Percentiles rank a stretch among this genome's conserved stretches.
phyloP scores from a whole-genome alignment of 2,888 invertebrate genomes.

The Hemicrepidius hirtus region DNA sequence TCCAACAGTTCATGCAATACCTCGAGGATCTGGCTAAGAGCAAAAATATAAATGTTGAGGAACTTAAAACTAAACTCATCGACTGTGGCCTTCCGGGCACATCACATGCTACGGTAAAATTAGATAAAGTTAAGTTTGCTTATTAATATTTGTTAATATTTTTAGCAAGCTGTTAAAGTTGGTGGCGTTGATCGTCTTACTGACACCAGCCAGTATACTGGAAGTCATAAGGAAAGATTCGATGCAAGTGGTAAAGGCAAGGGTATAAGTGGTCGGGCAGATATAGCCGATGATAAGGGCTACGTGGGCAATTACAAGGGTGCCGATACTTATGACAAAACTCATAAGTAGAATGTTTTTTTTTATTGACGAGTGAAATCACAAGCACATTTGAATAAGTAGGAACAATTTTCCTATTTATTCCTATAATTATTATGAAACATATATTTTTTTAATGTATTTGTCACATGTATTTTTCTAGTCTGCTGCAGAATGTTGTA shows the following conservation, averaged over 20 bases:
- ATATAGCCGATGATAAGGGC: slow-evolving; percentile 82
- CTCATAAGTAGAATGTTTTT: slow-evolving; percentile 68
- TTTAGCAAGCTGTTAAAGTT: slow-evolving; percentile 71
- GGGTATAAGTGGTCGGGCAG: slow-evolving; percentile 88
- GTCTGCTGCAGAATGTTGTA: no score
- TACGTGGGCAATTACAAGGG: slow-evolving; percentile 89
- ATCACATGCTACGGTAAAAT: slow-evolving; percentile 45
- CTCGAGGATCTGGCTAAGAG: slow-evolving; percentile 87
- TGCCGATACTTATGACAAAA: slow-evolving; percentile 83
- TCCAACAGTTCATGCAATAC: slow-evolving; percentile 75
- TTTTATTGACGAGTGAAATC: no score
- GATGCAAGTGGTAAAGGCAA: slow-evolving; percentile 88
- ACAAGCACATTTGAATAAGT: neutral
- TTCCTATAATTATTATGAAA: neutral
- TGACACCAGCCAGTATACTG: slow-evolving; percentile 89
- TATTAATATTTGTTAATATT: neutral
- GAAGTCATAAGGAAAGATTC: slow-evolving; percentile 88
- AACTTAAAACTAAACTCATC: slow-evolving; percentile 85
- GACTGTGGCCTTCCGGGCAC: slow-evolving; percentile 85
- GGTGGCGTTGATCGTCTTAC: slow-evolving; percentile 84
- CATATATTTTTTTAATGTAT: neutral
- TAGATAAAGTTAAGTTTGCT: neutral
- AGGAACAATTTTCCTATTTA: no score
- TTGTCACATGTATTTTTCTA: no score
- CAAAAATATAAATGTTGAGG: slow-evolving; percentile 83